Evolutionary conservation across 2,113 vertebrate species (phyloP).

Genomic region (chimpanzee (Pan troglodytes)): NHGRI_mPanTro3-v2.1_pri NC_072407.2:85698001-85698500

Average conservation of each 20-base stretch:
- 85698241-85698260: conserved; percentile 32
- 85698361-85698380: not conserved
- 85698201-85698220: not conserved
- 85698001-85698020: not conserved
- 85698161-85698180: conserved; percentile 43
- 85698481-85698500: not conserved
- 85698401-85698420: conserved; percentile 25
- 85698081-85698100: not conserved
- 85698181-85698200: not conserved
- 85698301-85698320: not conserved
- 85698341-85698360: not conserved
- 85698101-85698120: conserved; percentile 39
- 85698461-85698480: not conserved
- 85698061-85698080: conserved; percentile 3
- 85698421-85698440: conserved; percentile 52
- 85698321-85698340: not conserved
- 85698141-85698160: conserved; percentile 35
- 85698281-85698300: not conserved
- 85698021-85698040: not conserved
- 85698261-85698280: not conserved
- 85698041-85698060: conserved; percentile 5
- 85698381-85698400: not conserved
- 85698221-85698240: not conserved
- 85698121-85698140: conserved; percentile 3
- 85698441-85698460: not conserved